These are phyloP conservation scores for Chascanopsetta lugubris DNA, from an alignment of 2,113 vertebrate genomes.

Conservation along the genomic window DNA sequence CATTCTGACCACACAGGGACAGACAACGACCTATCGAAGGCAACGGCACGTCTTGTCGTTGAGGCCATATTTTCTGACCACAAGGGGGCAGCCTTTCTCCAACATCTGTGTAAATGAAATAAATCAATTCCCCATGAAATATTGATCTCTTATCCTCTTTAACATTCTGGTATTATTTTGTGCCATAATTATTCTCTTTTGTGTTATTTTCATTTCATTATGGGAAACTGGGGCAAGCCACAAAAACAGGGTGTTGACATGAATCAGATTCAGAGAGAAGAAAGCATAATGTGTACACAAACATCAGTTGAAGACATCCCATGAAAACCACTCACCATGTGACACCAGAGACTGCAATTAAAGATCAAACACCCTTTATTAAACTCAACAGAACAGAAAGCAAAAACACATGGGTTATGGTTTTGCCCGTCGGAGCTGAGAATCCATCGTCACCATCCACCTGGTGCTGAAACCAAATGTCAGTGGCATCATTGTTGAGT, in stretches of 20 bases:
- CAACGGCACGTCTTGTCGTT: too few relatives aligned
- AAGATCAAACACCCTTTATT: slow-evolving; percentile 79
- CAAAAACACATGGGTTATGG: slow-evolving; percentile 54
- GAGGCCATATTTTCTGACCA: too few relatives aligned
- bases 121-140: too few relatives aligned
- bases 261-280: neutral
- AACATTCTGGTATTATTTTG: too few relatives aligned
- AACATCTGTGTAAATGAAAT: neutral
- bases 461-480: slow-evolving; percentile 31
- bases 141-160: neutral
- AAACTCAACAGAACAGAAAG: slow-evolving; percentile 64
- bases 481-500: slow-evolving; percentile 23
- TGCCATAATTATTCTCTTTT: neutral
- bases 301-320: neutral
- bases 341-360: slow-evolving; percentile 18
- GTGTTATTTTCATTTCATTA: neutral
- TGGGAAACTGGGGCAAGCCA: neutral
- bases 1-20: slow-evolving; percentile 33
- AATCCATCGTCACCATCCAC: slow-evolving; percentile 34
- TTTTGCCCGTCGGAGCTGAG: slow-evolving; percentile 40
- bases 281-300: neutral
- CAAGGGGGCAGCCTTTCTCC: too few relatives aligned
- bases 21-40: neutral
- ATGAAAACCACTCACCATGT: neutral
- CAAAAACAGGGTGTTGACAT: neutral